These are phyloP conservation scores for Timema cristinae DNA, from an alignment of 2,888 invertebrate genomes.

Conservation along the genomic window DNA sequence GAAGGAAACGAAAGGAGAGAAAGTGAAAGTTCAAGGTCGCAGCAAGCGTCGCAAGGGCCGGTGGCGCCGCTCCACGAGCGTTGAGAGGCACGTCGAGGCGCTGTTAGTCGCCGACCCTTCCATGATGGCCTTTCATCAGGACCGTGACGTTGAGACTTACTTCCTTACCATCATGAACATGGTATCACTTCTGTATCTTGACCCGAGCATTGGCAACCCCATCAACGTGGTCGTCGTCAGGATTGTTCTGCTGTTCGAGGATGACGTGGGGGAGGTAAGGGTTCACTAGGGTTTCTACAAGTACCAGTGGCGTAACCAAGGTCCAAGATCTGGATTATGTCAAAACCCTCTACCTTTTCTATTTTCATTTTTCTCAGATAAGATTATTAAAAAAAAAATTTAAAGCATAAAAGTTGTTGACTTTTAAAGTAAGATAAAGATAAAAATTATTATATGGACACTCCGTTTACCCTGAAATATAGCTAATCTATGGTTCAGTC, in stretches of 20 bases:
- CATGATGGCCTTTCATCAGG: constrained; percentile 81
- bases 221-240: constrained; percentile 86
- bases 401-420: too few relatives aligned
- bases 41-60: constrained; percentile 38
- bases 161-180: constrained; percentile 91
- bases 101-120: constrained; percentile 82
- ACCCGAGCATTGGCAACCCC: constrained; percentile 85
- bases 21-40: constrained; percentile 50
- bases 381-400: too few relatives aligned
- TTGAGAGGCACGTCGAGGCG: constrained; percentile 76
- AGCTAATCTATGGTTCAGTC: too few relatives aligned
- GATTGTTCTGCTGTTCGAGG: constrained; percentile 68
- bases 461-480: too few relatives aligned
- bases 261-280: constrained; percentile 43
- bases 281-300: too few relatives aligned
- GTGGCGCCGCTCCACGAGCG: constrained; percentile 64
- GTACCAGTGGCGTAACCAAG: too few relatives aligned
- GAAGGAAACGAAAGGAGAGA: constrained; percentile 50
- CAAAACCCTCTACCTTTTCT: too few relatives aligned
- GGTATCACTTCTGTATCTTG: constrained; percentile 80
- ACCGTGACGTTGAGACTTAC: constrained; percentile 78
- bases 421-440: too few relatives aligned
- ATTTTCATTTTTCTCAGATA: too few relatives aligned
- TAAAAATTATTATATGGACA: too few relatives aligned
- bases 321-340: too few relatives aligned